phyloP scores from a whole-genome alignment of 1,140 invertebrate species.

The Dolichoris vasculosae region DNA sequence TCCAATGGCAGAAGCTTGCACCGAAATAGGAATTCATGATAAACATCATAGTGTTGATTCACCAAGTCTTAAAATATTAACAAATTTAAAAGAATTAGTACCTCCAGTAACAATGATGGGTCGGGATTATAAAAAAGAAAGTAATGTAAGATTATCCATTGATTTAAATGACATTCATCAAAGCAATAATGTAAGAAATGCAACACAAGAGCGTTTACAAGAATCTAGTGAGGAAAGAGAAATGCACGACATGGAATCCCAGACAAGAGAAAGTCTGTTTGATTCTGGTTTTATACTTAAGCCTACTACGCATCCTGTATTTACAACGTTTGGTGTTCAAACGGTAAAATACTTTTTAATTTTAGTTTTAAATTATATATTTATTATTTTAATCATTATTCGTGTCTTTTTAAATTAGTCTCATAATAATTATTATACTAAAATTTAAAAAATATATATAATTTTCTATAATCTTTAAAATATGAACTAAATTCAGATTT shows the following conservation, averaged over 20 bases:
- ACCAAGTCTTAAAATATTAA: slow-evolving; percentile 65
- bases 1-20: slow-evolving; percentile 63
- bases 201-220: slow-evolving; percentile 73
- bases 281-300: slow-evolving; percentile 68
- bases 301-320: slow-evolving; percentile 54
- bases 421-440: too few relatives aligned
- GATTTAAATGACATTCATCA: slow-evolving; percentile 73
- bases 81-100: slow-evolving; percentile 60
- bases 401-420: too few relatives aligned
- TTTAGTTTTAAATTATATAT: neutral
- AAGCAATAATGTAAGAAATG: slow-evolving; percentile 72
- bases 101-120: neutral
- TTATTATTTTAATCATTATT: too few relatives aligned
- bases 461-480: too few relatives aligned
- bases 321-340: slow-evolving; percentile 68
- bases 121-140: slow-evolving; percentile 56
- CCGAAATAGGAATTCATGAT: slow-evolving; percentile 55
- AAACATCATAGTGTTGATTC: slow-evolving; percentile 59
- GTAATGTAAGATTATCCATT: slow-evolving; percentile 60
- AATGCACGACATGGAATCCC: slow-evolving; percentile 85
- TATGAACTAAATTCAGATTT: too few relatives aligned
- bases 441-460: too few relatives aligned
- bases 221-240: slow-evolving; percentile 76
- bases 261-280: slow-evolving; percentile 86
- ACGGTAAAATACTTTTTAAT: slow-evolving; percentile 2